These are phyloP conservation scores for Epirrhoe alternata DNA, from an alignment of 2,888 invertebrate species.

Conservation along the genomic window DNA sequence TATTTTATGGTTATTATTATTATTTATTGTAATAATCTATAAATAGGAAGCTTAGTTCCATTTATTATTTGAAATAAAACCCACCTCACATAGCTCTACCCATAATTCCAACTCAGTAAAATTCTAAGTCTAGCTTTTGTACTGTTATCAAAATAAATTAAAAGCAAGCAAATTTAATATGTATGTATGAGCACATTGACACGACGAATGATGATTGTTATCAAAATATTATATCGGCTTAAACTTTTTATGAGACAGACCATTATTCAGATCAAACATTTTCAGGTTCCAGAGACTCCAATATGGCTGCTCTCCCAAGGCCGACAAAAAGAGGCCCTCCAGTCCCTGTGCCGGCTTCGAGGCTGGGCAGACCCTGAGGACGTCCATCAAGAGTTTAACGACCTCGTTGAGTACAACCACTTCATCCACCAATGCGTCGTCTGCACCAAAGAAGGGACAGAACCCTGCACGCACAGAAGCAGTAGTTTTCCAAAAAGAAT, in stretches of 20 bases:
- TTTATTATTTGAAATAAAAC: no score
- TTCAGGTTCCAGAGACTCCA: constrained; percentile 85
- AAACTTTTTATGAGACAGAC: no score
- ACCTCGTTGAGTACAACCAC: constrained; percentile 76
- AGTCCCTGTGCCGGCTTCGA: constrained; percentile 82
- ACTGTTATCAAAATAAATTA: no score
- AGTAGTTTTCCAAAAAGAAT: constrained; percentile 58
- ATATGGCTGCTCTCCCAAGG: constrained; percentile 86
- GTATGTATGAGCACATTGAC: no score
- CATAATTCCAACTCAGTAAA: no score
- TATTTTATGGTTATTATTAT: not conserved
- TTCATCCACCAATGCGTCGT: constrained; percentile 63
- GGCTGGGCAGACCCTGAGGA: constrained; percentile 82
- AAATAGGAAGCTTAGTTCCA: not conserved
- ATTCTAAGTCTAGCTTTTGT: no score
- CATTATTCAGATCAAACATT: constrained; percentile 4
- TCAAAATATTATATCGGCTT: no score
- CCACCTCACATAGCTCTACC: no score
- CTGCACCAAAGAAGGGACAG: constrained; percentile 64
- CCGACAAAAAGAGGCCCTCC: constrained; percentile 80
- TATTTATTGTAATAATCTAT: not conserved
- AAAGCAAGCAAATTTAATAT: no score
- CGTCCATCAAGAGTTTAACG: constrained; percentile 80
- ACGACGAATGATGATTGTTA: no score
- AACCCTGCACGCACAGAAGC: constrained; percentile 62